A percentile compares a stretch with the other conserved stretches of the same genome.
Conservation (phyloP, 2,888 invertebrate genomes). For the Hetaerina titia region DNA sequence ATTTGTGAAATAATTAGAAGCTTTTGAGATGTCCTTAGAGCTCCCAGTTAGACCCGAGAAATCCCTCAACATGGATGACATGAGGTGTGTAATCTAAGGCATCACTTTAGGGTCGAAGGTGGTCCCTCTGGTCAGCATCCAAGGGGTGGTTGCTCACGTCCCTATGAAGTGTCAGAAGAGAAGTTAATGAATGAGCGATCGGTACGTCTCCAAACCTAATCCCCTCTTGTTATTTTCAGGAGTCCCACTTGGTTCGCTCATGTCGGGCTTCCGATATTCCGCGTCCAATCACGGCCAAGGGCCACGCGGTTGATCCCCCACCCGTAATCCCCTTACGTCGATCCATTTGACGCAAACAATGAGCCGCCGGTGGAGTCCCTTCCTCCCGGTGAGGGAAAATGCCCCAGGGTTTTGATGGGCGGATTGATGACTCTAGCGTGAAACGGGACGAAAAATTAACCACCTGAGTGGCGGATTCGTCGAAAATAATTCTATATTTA, state of each 20-base stretch:
- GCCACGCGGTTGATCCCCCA: not conserved
- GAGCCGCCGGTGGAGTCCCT: not conserved
- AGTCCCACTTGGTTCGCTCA: not conserved
- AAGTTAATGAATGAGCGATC: too few relatives aligned
- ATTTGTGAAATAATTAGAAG: too few relatives aligned
- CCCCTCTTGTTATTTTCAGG: not conserved
- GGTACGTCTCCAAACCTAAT: not conserved
- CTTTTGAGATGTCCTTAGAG: too few relatives aligned
- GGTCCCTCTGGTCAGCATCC: too few relatives aligned
- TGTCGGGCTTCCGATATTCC: not conserved
- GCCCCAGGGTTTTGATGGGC: not conserved
- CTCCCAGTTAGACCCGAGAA: too few relatives aligned
- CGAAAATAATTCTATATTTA: not conserved
- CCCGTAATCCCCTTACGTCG: constrained; percentile 9
- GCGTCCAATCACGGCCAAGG: not conserved
- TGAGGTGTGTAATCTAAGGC: too few relatives aligned
- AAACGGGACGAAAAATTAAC: not conserved
- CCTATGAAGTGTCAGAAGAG: too few relatives aligned
- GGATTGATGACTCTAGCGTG: not conserved
- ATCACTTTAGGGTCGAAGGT: too few relatives aligned
- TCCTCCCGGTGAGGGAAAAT: not conserved
- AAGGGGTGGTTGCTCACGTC: too few relatives aligned
- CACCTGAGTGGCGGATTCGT: not conserved
- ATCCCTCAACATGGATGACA: too few relatives aligned
- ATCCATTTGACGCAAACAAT: constrained; percentile 5